Conservation (phyloP, 2,888 invertebrate species). For the Abrostola triplasia region DNA sequence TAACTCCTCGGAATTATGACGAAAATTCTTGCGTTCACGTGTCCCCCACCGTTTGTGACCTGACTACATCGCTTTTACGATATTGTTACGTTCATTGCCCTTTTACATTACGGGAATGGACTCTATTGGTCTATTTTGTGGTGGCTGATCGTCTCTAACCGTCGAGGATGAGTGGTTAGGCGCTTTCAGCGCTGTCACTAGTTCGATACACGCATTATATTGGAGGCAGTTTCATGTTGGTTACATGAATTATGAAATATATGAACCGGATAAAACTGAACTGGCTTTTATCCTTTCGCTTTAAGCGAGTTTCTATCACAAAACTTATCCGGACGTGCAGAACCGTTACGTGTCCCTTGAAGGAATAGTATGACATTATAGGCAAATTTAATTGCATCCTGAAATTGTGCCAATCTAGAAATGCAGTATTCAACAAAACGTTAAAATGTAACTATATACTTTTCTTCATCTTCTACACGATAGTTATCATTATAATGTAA, state of each 20-base stretch:
- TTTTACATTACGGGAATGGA: constrained; percentile 63
- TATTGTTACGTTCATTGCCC: constrained; percentile 69
- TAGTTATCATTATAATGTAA: no score
- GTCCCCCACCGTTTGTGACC: constrained; percentile 61
- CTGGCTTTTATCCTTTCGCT: constrained; percentile 10
- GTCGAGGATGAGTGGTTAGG: constrained; percentile 46
- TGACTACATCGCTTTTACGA: constrained; percentile 63
- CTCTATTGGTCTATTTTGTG: constrained; percentile 55
- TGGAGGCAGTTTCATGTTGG: constrained; percentile 15
- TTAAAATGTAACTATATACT: no score
- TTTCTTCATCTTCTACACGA: no score
- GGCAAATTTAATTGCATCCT: not conserved
- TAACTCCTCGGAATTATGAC: constrained; percentile 75
- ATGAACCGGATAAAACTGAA: constrained; percentile 21
- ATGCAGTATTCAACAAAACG: no score
- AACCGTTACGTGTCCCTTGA: constrained; percentile 16
- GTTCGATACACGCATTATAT: constrained; percentile 27
- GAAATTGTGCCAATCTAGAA: no score
- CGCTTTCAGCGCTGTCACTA: constrained; percentile 28
- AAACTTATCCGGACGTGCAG: constrained; percentile 16
- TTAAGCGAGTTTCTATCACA: constrained; percentile 10
- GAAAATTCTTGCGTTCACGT: constrained; percentile 69
- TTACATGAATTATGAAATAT: constrained; percentile 20
- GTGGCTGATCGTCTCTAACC: constrained; percentile 41
- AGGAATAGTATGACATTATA: not conserved